phyloP scores from a whole-genome alignment of 1,140 invertebrate species.

The Drosophila guanche region DNA sequence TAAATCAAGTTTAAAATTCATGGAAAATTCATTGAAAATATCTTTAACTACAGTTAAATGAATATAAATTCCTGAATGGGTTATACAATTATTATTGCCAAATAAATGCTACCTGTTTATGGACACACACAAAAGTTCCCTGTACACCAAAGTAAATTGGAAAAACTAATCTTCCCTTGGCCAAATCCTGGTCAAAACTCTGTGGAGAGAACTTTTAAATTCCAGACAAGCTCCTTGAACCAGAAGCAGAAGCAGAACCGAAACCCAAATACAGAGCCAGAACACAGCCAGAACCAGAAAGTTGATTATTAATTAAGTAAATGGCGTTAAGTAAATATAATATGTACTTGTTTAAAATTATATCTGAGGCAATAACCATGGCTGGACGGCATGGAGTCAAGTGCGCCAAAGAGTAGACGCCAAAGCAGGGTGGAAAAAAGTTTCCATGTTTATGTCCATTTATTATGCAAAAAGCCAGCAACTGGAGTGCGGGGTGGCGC shows the following conservation, averaged over 20 bases:
- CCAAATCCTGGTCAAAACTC: slow-evolving; percentile 33
- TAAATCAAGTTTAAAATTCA: not conserved
- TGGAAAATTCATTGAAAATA: too few species aligned
- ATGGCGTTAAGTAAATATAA: slow-evolving; percentile 67
- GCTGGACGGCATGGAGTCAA: slow-evolving; percentile 23
- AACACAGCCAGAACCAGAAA: slow-evolving; percentile 15
- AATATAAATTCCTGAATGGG: too few species aligned
- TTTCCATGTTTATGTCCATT: slow-evolving; percentile 68
- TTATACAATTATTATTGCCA: too few species aligned
- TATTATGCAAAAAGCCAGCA: slow-evolving; percentile 77
- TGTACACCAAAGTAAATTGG: slow-evolving; percentile 11
- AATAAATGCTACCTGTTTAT: not conserved
- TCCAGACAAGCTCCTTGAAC: not conserved
- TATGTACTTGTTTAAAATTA: slow-evolving; percentile 38
- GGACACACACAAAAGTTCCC: not conserved
- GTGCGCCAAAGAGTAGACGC: slow-evolving; percentile 48
- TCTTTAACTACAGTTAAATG: too few species aligned
- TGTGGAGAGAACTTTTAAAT: slow-evolving; percentile 18
- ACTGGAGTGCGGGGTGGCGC: slow-evolving; percentile 35
- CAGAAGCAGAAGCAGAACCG: not conserved
- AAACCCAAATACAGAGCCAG: not conserved
- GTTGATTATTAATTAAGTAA: slow-evolving; percentile 77
- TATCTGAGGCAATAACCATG: slow-evolving; percentile 40
- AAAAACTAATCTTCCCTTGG: slow-evolving; percentile 43
- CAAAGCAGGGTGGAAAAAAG: slow-evolving; percentile 51